These are phyloP conservation scores for Balaeniceps rex DNA, from an alignment of 2,113 vertebrate species.

Conservation along the genomic window DNA sequence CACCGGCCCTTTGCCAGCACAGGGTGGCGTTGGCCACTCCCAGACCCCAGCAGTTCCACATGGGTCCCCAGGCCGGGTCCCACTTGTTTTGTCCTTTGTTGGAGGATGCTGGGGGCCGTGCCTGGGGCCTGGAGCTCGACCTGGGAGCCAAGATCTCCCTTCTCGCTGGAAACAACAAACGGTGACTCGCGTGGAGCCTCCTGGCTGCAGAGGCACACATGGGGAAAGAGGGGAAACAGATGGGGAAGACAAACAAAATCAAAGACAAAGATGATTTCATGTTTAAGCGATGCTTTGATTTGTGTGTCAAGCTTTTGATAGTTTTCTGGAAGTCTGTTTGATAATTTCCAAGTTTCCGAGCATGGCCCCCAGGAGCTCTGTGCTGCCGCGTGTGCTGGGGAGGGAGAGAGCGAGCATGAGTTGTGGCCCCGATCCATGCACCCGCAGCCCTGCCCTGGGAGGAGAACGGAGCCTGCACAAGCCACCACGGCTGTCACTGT, in stretches of 20 bases:
- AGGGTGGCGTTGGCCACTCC: background rate
- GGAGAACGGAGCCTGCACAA: background rate
- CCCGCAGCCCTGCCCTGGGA: background rate
- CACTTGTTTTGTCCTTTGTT: background rate
- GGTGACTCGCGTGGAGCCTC: background rate
- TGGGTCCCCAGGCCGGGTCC: background rate
- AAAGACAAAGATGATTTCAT: accelerated
- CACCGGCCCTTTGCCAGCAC: background rate
- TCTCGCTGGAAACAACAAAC: background rate
- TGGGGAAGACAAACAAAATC: background rate
- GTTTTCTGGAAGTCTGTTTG: background rate
- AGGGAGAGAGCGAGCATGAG: background rate
- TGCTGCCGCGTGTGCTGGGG: accelerated
- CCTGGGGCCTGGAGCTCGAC: background rate
- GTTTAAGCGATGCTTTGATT: background rate
- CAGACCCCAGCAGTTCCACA: background rate
- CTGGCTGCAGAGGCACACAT: background rate
- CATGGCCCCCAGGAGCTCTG: accelerated
- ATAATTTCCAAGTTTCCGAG: background rate
- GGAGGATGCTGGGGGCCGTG: accelerated
- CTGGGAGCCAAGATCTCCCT: background rate
- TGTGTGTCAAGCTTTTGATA: accelerated
- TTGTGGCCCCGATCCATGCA: accelerated
- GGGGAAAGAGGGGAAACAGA: background rate
- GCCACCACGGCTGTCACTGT: background rate